These are phyloP conservation scores for Bettongia penicillata DNA, from an alignment of 2,113 vertebrate species.

Conservation along the genomic window DNA sequence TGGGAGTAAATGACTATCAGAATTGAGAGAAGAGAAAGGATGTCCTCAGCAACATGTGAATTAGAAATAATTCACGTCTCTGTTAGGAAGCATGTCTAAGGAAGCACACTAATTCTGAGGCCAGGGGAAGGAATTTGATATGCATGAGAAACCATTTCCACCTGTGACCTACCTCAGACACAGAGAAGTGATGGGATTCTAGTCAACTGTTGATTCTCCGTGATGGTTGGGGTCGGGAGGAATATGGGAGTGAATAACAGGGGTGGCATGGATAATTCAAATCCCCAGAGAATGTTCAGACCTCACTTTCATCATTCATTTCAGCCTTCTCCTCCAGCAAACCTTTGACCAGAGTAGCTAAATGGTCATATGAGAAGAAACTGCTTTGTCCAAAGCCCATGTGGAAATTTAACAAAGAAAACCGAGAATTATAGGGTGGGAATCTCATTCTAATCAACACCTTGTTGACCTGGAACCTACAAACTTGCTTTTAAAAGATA, in stretches of 20 bases:
- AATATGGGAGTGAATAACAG: not conserved
- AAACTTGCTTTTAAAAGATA: not conserved
- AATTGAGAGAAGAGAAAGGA: conserved; percentile 38
- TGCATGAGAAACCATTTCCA: conserved; percentile 50
- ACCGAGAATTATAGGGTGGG: not conserved
- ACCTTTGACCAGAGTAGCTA: conserved; percentile 23
- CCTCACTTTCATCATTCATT: conserved; percentile 15
- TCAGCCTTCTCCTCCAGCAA: not conserved
- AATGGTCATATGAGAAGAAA: not conserved
- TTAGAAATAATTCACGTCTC: conserved; percentile 6
- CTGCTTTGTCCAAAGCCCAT: not conserved
- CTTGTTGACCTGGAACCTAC: not conserved
- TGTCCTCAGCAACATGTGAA: not conserved
- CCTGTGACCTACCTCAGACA: conserved; percentile 18
- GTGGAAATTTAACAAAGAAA: not conserved
- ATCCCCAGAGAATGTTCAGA: conserved; percentile 19
- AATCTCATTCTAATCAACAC: not conserved
- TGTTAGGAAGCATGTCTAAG: conserved; percentile 28
- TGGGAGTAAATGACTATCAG: conserved; percentile 14
- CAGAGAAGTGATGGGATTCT: conserved; percentile 15
- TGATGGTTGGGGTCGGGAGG: not conserved
- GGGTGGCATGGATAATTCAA: conserved; percentile 45
- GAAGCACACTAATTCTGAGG: conserved; percentile 32
- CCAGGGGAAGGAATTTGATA: conserved; percentile 45
- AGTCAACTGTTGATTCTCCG: conserved; percentile 16